These are phyloP conservation scores for Rhodinocichla rosea DNA, from an alignment of 2,113 vertebrate species.

Conservation along the genomic window DNA sequence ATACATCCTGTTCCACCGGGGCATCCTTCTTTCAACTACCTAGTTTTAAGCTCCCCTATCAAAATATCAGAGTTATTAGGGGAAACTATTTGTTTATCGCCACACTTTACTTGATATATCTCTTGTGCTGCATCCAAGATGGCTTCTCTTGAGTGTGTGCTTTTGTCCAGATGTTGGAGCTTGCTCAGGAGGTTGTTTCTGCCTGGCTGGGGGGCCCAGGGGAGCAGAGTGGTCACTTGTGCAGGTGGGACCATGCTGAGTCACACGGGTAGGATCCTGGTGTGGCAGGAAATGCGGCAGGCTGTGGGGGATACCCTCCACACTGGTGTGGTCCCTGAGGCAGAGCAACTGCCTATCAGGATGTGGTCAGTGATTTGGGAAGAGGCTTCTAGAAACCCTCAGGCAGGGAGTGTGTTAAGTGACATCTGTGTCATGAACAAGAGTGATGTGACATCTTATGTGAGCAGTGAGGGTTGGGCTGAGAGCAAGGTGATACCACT, in stretches of 20 bases:
- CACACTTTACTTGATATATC: accelerated
- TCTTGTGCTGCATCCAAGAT: not conserved
- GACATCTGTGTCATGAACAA: not conserved
- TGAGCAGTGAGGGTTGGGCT: not conserved
- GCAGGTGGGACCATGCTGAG: accelerated
- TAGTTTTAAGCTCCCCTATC: not conserved
- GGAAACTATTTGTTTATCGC: not conserved
- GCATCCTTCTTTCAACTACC: not conserved
- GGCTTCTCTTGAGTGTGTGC: not conserved
- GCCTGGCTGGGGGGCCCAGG: not conserved
- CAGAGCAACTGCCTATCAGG: accelerated
- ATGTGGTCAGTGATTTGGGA: not conserved
- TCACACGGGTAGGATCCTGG: accelerated
- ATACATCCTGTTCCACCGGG: not conserved
- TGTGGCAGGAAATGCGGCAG: not conserved
- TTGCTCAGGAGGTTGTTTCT: not conserved
- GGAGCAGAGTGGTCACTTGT: not conserved
- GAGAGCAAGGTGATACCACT: not conserved
- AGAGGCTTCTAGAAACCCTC: not conserved
- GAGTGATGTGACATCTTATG: not conserved
- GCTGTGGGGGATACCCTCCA: not conserved
- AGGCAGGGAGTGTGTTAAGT: not conserved
- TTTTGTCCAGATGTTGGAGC: not conserved
- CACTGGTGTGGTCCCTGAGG: not conserved
- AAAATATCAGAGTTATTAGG: not conserved